Conservation (phyloP, 2,888 invertebrate genomes). For the Aethes cnicana region DNA sequence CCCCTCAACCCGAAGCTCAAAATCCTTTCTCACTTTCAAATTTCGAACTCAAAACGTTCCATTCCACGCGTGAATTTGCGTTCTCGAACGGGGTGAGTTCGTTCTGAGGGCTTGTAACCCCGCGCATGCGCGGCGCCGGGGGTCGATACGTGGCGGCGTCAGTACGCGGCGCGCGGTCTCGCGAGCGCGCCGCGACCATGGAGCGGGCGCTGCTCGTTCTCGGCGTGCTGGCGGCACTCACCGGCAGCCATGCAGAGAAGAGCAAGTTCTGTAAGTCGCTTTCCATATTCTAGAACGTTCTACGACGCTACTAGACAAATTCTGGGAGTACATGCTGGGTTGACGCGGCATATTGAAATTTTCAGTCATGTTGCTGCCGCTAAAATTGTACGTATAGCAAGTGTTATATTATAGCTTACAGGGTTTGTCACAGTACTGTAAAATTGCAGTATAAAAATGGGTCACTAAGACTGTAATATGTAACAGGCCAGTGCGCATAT, state of each 20-base stretch:
- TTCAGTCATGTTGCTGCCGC: too few relatives aligned
- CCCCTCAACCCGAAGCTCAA: too few relatives aligned
- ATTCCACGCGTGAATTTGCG: constrained; percentile 3
- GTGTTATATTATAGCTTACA: too few relatives aligned
- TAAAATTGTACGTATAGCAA: too few relatives aligned
- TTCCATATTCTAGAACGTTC: constrained; percentile 11
- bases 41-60: background rate
- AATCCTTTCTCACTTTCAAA: too few relatives aligned
- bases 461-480: too few relatives aligned
- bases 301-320: background rate
- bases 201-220: constrained; percentile 65
- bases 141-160: constrained; percentile 45
- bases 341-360: constrained; percentile 2
- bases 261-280: constrained; percentile 80
- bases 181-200: constrained; percentile 51
- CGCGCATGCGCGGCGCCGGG: constrained; percentile 51
- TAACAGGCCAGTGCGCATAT: too few relatives aligned
- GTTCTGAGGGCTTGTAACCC: constrained; percentile 34
- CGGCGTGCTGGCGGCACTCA: constrained; percentile 57
- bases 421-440: too few relatives aligned
- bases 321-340: background rate
- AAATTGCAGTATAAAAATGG: too few relatives aligned
- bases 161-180: constrained; percentile 56
- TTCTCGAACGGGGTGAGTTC: background rate
- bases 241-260: constrained; percentile 70